Evolutionary conservation across 2,888 invertebrate species (phyloP).

Genomic region (Perithous albicinctus): DNA sequence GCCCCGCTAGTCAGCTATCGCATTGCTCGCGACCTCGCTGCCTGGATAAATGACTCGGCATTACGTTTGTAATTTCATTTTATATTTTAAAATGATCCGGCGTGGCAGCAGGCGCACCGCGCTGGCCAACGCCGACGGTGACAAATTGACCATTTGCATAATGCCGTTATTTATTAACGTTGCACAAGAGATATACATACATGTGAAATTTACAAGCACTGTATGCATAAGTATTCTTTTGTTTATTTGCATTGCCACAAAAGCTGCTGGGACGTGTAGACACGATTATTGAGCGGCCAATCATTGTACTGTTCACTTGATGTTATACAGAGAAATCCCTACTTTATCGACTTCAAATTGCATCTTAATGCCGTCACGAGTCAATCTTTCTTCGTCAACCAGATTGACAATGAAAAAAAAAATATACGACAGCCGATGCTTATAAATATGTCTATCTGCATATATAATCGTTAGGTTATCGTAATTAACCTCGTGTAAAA

Average conservation of each 20-base stretch:
- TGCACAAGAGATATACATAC: slow-evolving; percentile 63
- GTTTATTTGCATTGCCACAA: too few relatives aligned
- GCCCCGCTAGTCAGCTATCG: slow-evolving; percentile 49
- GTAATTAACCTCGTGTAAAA: slow-evolving; percentile 5
- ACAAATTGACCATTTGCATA: slow-evolving; percentile 83
- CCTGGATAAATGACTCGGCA: slow-evolving; percentile 79
- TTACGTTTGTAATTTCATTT: slow-evolving; percentile 81
- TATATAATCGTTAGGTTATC: neutral
- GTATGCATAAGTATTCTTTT: too few relatives aligned
- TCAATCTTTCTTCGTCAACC: neutral
- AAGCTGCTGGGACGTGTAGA: too few relatives aligned
- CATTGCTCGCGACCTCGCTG: slow-evolving; percentile 64
- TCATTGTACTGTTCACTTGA: neutral
- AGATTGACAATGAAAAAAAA: neutral
- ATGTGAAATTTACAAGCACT: slow-evolving; percentile 32
- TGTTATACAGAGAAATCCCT: too few relatives aligned
- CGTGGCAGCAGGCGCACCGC: slow-evolving; percentile 55
- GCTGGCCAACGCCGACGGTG: slow-evolving; percentile 69
- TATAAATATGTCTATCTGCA: neutral
- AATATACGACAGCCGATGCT: neutral
- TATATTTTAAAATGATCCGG: slow-evolving; percentile 79
- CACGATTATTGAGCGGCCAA: too few relatives aligned
- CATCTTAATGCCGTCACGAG: neutral
- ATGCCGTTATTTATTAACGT: slow-evolving; percentile 82
- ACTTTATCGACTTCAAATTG: too few relatives aligned